These are phyloP conservation scores for Zophobas morio DNA, from an alignment of 1,140 invertebrate species.

Conservation along the genomic window DNA sequence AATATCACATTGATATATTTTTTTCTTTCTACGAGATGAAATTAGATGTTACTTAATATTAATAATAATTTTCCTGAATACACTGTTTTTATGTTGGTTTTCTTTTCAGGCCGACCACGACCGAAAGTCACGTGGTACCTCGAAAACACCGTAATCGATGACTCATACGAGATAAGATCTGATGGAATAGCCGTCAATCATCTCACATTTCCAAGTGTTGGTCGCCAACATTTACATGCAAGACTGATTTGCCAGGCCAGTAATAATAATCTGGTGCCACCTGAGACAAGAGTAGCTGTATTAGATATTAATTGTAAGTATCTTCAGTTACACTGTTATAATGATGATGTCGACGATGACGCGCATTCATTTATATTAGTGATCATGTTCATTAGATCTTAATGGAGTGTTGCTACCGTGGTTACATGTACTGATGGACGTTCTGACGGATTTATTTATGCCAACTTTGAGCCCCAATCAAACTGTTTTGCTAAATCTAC, in stretches of 20 bases:
- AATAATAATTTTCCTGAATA: too few species aligned
- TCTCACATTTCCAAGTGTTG: slow-evolving; percentile 81
- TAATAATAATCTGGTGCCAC: slow-evolving; percentile 86
- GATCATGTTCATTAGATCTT: background rate
- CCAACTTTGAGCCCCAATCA: too few species aligned
- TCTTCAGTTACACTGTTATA: background rate
- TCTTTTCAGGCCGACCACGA: slow-evolving; percentile 78
- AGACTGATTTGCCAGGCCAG: slow-evolving; percentile 87
- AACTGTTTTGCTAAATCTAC: too few species aligned
- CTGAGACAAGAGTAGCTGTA: slow-evolving; percentile 81
- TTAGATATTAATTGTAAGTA: slow-evolving; percentile 91
- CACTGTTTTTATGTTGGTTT: background rate
- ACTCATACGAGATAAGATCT: slow-evolving; percentile 79
- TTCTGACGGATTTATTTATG: too few species aligned
- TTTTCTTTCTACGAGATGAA: too few species aligned
- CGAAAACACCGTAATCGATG: slow-evolving; percentile 86
- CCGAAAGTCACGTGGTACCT: slow-evolving; percentile 88
- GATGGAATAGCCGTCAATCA: slow-evolving; percentile 84
- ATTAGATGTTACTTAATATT: too few species aligned
- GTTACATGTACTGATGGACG: too few species aligned
- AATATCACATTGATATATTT: too few species aligned
- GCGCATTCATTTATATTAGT: background rate
- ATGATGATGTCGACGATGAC: background rate
- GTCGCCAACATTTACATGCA: slow-evolving; percentile 83
- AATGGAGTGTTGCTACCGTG: too few species aligned